Evolutionary conservation across 1,140 invertebrate genomes (phyloP), one percentile per base, ranked within the genome.

Genomic region (Zaprionus inermis): DNA sequence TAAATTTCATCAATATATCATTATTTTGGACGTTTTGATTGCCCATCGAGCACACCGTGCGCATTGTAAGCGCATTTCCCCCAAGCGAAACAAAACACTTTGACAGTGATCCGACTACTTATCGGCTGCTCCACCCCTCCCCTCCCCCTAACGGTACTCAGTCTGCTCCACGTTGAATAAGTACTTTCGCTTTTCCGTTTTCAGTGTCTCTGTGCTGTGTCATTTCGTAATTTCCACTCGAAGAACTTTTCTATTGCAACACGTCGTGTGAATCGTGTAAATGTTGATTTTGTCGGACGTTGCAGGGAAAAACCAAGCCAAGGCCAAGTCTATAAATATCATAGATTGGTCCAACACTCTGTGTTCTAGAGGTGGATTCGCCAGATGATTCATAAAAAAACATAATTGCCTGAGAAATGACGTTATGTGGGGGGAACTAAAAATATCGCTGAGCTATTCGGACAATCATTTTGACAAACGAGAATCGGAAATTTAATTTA

Each of bases 1-100:
- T 85, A 72, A 66, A 61, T 84, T 84, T 84, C 81, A 71, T 78
- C 81, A 84, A 84, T 84, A 85, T 85, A 71, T 84, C 81, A 84
- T 81, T 80, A 72, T 77, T 64, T 74, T 56, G 51, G 65, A 69
- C 79, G 74, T 76, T 81, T 81, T 72, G 67, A 64, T 80, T 82
- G 76, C 24, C 38, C 28, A 22, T 32, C 22, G 30, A 11, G 30
- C 68, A 64, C 69, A 54, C 61, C 49, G 46, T 51, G 59, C 30
- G 69, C 75, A 49, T 76, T 57, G 44, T 80, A 80, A 80, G 66
- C 78, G 80, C 75, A 73, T 84, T 84, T 76, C 81, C 18, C 44
- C 44, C n/a, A n/a, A 49, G 72, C 60, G 76, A 84, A 77, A 68
- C 77, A 68, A 76, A 78, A 71, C 66, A 77, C 77, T 65, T 72